Evolutionary conservation across 2,797 vertebrate genomes (phyloP).

Genomic region (Bufotes viridis): DNA sequence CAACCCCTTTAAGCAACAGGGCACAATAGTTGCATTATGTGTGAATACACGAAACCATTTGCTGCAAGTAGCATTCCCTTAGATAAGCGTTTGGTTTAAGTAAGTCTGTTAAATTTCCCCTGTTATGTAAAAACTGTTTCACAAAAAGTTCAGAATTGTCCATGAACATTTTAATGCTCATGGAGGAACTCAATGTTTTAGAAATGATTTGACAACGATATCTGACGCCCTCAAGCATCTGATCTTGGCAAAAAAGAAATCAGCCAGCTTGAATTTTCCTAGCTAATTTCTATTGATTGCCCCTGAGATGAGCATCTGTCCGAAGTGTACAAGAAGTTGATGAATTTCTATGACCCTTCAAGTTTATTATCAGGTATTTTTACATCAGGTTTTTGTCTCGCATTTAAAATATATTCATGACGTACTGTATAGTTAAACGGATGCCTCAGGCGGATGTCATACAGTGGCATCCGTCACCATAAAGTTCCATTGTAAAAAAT

Average conservation of each 20-base stretch:
- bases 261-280: background rate
- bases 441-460: too few species aligned
- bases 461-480: too few species aligned
- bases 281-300: constrained; percentile 7
- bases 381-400: too few species aligned
- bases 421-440: too few species aligned
- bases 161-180: background rate
- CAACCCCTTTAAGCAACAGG: too few species aligned
- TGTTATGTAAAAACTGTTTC: background rate
- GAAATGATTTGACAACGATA: background rate
- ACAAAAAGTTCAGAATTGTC: background rate
- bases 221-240: background rate
- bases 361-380: background rate
- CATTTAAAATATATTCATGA: too few species aligned
- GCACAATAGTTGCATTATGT: too few species aligned
- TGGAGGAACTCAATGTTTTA: background rate
- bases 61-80: background rate
- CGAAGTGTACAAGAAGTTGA: background rate
- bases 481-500: too few species aligned
- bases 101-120: background rate
- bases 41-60: background rate
- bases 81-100: background rate
- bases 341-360: background rate
- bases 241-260: background rate
- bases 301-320: background rate